Conservation (phyloP, 2,797 vertebrate genomes). For the Cryptoprocta ferox region DNA sequence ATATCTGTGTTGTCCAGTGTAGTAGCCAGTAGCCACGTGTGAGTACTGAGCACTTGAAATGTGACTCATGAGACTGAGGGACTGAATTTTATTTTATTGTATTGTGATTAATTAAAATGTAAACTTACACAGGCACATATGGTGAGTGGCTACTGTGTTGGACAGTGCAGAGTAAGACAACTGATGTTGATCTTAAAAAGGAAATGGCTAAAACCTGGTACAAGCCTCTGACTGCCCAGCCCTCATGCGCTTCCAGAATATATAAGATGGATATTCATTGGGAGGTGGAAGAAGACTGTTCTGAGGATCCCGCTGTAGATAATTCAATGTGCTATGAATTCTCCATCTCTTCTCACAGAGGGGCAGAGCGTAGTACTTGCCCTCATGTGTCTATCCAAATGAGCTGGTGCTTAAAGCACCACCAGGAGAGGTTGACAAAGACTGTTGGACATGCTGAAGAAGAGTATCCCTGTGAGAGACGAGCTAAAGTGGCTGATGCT, state of each 20-base stretch:
- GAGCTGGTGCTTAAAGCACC: neutral
- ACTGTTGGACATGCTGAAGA: neutral
- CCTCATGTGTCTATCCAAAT: neutral
- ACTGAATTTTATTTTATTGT: neutral
- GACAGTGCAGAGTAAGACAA: neutral
- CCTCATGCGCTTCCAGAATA: neutral
- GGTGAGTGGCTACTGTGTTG: neutral
- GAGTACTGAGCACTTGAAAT: neutral
- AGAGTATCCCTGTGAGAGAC: neutral
- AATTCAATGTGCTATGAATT: neutral
- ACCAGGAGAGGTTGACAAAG: neutral
- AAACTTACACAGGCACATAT: neutral
- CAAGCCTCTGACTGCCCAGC: neutral
- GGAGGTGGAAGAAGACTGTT: neutral
- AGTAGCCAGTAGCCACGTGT: neutral
- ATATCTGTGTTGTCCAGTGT: neutral
- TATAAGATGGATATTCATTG: neutral
- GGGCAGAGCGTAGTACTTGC: neutral
- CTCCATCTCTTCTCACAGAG: neutral
- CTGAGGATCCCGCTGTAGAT: neutral
- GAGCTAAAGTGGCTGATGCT: neutral
- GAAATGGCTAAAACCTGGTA: neutral
- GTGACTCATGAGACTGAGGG: neutral
- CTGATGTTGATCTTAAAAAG: neutral
- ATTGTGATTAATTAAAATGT: slow-evolving; percentile 2